Percentiles rank a stretch among this genome's conserved stretches.
These are phyloP conservation scores for Rattus norvegicus DNA, from an alignment of 2,113 vertebrate genomes.

Conservation along the genomic window GRCr8 NC_086034.1:34297501-34298000, in stretches of 20 bases:
- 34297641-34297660: too few relatives aligned
- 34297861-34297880: background rate
- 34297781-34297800: background rate
- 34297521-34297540: too few relatives aligned
- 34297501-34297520: too few relatives aligned
- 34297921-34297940: background rate
- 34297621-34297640: too few relatives aligned
- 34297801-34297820: background rate
- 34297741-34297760: slow-evolving; percentile 10
- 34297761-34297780: background rate
- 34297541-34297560: too few relatives aligned
- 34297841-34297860: background rate
- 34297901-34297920: background rate
- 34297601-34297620: too few relatives aligned
- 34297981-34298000: background rate
- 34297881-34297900: background rate
- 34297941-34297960: background rate
- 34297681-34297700: too few relatives aligned
- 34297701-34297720: too few relatives aligned
- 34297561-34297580: too few relatives aligned
- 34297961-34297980: background rate
- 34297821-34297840: background rate
- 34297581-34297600: too few relatives aligned
- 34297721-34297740: background rate
- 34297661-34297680: too few relatives aligned